Evolutionary conservation across 1,140 invertebrate genomes (phyloP).

Genomic region (Hirudo medicinalis): DNA sequence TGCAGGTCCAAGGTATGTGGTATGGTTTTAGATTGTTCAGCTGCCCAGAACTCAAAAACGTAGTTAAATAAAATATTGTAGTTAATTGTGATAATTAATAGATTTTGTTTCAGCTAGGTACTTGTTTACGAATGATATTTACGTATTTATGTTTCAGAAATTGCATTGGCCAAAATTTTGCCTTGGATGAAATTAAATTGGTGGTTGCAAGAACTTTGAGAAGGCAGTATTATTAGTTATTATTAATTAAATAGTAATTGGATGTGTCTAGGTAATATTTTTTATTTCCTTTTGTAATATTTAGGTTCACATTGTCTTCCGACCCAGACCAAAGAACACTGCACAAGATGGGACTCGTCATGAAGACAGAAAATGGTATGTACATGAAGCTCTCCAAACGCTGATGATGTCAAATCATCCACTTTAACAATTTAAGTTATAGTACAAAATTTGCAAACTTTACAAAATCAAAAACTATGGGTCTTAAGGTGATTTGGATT

Average conservation of each 20-base stretch:
- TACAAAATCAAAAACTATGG: no score
- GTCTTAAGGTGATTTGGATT: no score
- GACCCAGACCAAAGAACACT: not conserved
- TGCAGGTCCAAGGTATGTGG: slow-evolving; percentile 26
- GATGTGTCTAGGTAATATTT: no score
- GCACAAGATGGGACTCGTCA: slow-evolving; percentile 12
- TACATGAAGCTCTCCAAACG: slow-evolving; percentile 15
- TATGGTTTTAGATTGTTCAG: not conserved
- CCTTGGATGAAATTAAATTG: slow-evolving; percentile 20
- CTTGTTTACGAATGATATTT: not conserved
- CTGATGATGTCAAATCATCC: not conserved
- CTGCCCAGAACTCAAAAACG: no score
- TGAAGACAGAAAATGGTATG: slow-evolving; percentile 18
- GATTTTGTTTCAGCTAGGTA: no score
- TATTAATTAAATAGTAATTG: no score
- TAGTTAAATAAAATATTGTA: no score
- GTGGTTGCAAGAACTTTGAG: slow-evolving; percentile 9
- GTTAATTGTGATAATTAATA: no score
- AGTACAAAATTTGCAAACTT: not conserved
- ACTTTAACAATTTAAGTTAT: not conserved
- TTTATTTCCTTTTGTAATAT: not conserved
- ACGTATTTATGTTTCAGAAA: slow-evolving; percentile 13
- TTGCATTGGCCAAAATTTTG: slow-evolving; percentile 21
- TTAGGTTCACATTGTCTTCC: slow-evolving; percentile 5
- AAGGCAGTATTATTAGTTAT: not conserved